phyloP scores from a whole-genome alignment of 2,888 invertebrate genomes.

The Archips xylosteana region DNA sequence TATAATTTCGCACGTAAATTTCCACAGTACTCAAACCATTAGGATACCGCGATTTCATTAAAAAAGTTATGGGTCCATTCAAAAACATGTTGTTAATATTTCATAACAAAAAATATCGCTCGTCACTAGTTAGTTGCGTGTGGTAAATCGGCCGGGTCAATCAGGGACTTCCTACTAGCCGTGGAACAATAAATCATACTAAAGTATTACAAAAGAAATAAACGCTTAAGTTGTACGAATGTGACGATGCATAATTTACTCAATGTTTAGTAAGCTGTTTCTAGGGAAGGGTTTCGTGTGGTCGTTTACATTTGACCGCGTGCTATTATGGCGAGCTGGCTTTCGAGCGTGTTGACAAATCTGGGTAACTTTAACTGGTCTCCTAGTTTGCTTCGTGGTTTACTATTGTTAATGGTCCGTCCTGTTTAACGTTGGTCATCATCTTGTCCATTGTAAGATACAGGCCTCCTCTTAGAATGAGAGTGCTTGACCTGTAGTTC shows the following conservation, averaged over 20 bases:
- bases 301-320: neutral
- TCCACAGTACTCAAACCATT: no score
- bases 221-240: conserved; percentile 14
- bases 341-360: neutral
- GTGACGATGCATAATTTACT: conserved; percentile 18
- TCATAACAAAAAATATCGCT: conserved; percentile 22
- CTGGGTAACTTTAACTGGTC: neutral
- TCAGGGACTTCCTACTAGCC: conserved; percentile 42
- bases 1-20: no score
- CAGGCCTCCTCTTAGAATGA: no score
- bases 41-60: no score
- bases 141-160: conserved; percentile 42
- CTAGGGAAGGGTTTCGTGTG: neutral
- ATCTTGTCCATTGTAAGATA: no score
- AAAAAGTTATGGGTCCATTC: no score
- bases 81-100: conserved; percentile 8
- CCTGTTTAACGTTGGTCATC: no score
- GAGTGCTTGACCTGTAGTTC: no score
- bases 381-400: neutral
- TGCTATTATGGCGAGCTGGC: neutral
- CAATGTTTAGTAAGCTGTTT: neutral
- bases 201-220: conserved; percentile 38
- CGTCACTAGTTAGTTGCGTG: conserved; percentile 41
- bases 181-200: conserved; percentile 33
- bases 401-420: neutral